A percentile compares a stretch with the other conserved stretches of the same genome.
Evolutionary conservation across 2,888 invertebrate species (phyloP).

Genomic region (Uloborus plumipes): DNA sequence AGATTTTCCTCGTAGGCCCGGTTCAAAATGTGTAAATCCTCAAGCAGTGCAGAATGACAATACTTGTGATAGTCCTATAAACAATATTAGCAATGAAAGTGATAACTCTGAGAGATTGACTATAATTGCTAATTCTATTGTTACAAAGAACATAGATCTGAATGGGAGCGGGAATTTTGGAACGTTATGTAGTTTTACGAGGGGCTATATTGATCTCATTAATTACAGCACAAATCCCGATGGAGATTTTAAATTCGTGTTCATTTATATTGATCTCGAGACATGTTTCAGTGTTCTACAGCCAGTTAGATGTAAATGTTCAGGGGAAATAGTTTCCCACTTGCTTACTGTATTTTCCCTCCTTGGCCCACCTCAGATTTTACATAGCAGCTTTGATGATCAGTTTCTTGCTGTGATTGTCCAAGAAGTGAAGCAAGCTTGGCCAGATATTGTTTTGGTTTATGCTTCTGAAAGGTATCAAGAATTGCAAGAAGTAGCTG

Average conservation of each 20-base stretch:
- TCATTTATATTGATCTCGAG: constrained; percentile 50
- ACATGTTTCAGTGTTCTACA: constrained; percentile 45
- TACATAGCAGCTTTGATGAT: constrained; percentile 51
- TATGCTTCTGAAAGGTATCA: constrained; percentile 32
- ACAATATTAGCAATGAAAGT: constrained; percentile 17
- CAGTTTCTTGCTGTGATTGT: constrained; percentile 26
- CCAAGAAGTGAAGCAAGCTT: constrained; percentile 35
- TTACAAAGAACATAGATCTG: neutral
- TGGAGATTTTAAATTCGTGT: constrained; percentile 51
- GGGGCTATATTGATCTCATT: constrained; percentile 43
- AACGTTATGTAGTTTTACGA: constrained; percentile 33
- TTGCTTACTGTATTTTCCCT: constrained; percentile 44
- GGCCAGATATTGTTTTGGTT: constrained; percentile 41
- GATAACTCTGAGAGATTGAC: constrained; percentile 4
- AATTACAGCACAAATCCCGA: constrained; percentile 44
- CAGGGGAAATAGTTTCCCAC: constrained; percentile 44
- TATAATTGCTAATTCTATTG: neutral
- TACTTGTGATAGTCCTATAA: constrained; percentile 16
- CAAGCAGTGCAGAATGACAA: neutral
- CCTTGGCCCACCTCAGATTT: constrained; percentile 53
- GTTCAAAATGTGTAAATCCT: constrained; percentile 7
- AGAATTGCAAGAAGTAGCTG: constrained; percentile 50
- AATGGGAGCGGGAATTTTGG: neutral
- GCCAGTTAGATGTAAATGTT: constrained; percentile 51
- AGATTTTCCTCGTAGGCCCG: constrained; percentile 1